Percentiles rank a stretch among this genome's conserved stretches.
Evolutionary conservation across 2,888 invertebrate genomes (phyloP).

Genomic region (Apamea crenata): DNA sequence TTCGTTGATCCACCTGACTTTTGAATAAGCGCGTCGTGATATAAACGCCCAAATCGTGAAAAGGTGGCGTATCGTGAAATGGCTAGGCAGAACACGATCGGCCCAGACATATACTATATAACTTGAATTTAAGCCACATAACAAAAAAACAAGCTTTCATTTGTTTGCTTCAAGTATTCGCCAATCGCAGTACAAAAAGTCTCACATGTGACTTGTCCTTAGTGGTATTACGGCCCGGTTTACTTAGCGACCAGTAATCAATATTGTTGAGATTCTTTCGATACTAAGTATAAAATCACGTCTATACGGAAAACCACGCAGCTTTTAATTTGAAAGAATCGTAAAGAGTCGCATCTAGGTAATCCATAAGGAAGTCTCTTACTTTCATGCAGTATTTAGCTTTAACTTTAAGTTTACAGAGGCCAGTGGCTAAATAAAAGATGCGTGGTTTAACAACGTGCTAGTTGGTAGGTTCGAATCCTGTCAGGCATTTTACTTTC

Average conservation of each 20-base stretch:
- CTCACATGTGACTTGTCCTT: constrained; percentile 29
- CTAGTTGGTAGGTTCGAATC: no score
- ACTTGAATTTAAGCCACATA: no score
- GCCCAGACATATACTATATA: no score
- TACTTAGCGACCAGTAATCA: constrained; percentile 38
- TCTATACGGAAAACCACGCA: constrained; percentile 5
- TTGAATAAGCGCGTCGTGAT: no score
- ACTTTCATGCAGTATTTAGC: not conserved
- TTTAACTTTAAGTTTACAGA: not conserved
- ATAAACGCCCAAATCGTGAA: no score
- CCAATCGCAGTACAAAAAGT: not conserved
- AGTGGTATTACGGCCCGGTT: constrained; percentile 46
- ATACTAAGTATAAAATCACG: constrained; percentile 31
- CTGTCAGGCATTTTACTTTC: no score
- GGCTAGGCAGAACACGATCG: no score
- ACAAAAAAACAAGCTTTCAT: not conserved
- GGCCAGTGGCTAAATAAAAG: not conserved
- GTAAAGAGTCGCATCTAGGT: not conserved
- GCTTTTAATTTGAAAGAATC: constrained; percentile 34
- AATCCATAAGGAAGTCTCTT: constrained; percentile 5
- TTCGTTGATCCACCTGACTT: no score
- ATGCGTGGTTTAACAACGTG: no score
- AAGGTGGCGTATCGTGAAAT: no score
- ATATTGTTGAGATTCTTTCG: constrained; percentile 55
- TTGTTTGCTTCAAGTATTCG: not conserved